Base-by-base conservation (phyloP, 2,797 vertebrate genomes). In the Spatula clypeata region DNA sequence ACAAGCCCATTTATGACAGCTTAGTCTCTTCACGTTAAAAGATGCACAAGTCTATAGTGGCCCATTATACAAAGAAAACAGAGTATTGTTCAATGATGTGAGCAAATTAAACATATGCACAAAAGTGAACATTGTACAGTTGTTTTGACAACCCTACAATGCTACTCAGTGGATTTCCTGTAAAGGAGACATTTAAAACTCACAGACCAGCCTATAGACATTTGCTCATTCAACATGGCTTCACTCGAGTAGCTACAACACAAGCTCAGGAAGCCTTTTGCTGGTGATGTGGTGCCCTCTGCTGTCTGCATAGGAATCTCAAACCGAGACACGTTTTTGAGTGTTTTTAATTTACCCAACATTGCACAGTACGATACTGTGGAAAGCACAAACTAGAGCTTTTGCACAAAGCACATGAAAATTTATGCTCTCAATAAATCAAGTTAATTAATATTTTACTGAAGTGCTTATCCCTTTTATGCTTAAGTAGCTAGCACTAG, bases 121-220 rank as follows among this genome's bases (percentile, higher is more conserved):
- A 97, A 83, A 96, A 87, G 97, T 72, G 64, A 92, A 97, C 97
- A 96, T 89, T 96, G 97, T 95, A 44, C 92, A 57, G 73, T 76
- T 97, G 96, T 98, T 97, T 88, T 96, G 92, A 97, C 97, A 97
- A 94, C 95, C 94, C 94, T 53, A 61, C 83, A 58, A 55, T 55
- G 95, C 95, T 94, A 96, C 97, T 92, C 82, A 47, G 60, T 67
- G 95, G 95, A 94, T 96, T 98, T 97, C 97, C 98, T 96, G 96
- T 85, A 85, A 53, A 83, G 96, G 90, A 97, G 97, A 97, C 97
- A 77, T 94, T 94, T 77, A 85, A 97, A 97, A 93, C 96, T 94
- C 94, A 40, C 69, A 62, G 94, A 92, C 96, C 58, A 91, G 40
- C 76, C 90, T 69, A 93, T 88, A 97, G 97, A 97, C 94, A 73